Conservation (phyloP, 1,140 invertebrate genomes). For the Bathynomus jamesi region DNA sequence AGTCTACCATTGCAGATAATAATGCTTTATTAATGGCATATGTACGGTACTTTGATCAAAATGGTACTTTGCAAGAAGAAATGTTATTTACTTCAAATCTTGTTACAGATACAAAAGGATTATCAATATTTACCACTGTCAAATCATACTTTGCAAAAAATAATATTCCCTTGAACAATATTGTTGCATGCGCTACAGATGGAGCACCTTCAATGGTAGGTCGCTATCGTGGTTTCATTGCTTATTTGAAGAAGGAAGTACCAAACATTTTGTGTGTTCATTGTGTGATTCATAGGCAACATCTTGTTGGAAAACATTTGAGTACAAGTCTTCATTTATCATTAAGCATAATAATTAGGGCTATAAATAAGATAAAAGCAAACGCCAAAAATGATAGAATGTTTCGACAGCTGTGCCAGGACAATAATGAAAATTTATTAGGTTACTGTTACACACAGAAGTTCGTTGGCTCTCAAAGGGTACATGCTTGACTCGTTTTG, state of each 20-base stretch:
- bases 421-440: conserved; percentile 35
- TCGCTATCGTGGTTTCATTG: conserved; percentile 6
- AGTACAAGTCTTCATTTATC: conserved; percentile 27
- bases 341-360: conserved; percentile 28
- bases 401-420: conserved; percentile 27
- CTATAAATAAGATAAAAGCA: conserved; percentile 22
- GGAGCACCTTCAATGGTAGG: background rate
- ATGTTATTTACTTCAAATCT: conserved; percentile 17
- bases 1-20: conserved; percentile 18
- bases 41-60: conserved; percentile 14
- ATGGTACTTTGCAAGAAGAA: conserved; percentile 18
- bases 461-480: conserved; percentile 33
- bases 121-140: conserved; percentile 2
- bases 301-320: conserved; percentile 28
- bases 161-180: conserved; percentile 36
- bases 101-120: conserved; percentile 10
- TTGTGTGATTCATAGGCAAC: conserved; percentile 27
- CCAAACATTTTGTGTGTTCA: conserved; percentile 24
- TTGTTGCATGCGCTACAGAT: conserved; percentile 6
- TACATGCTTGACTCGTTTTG: conserved; percentile 27
- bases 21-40: conserved; percentile 25
- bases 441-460: conserved; percentile 23
- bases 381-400: conserved; percentile 27
- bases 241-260: conserved; percentile 13
- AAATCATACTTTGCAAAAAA: conserved; percentile 10